Evolutionary conservation across 2,113 vertebrate genomes (phyloP), one percentile per base, ranked within the genome.

Genomic region (Stomatorhinus ivindoensis): DNA sequence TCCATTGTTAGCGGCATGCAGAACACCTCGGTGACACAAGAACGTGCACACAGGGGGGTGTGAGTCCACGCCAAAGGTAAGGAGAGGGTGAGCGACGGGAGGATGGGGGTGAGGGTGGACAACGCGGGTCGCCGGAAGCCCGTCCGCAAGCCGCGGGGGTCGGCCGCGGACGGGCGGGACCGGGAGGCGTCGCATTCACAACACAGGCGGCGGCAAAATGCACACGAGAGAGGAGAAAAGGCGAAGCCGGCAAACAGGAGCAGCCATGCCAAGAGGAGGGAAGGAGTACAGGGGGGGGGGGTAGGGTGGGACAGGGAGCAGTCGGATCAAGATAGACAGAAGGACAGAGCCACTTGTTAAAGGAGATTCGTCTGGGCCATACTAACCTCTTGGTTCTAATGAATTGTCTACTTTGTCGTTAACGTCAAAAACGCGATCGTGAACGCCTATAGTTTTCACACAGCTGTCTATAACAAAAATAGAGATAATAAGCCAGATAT

Each of bases 401-500:
- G 98, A 98, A 99, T 98, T 99, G 97, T 99, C 98, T 99, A 99
- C 97, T 98, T 98, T 99, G 97, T 99, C 98, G 97, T 98, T 98
- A 98, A 99, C 97, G 95, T 99, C 98, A 97, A 99, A 99, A 97
- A 99, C 98, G 94, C 97, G 98, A 96, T 99, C 98, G 97, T 99
- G 98, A 97, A 98, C 98, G 95, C 98, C 98, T 99, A 99, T 97
- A 97, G 98, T 99, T 99, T 98, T 99, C 98, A 98, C 97, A 97
- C 98, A 99, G 98, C 96, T 98, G 97, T 98, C 98, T 99, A 99
- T 96, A 99, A 99, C 95, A 96, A 97, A 98, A 97, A 97, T 97
- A 98, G 96, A 97, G 96, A 98, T 97, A 95, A 97, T 95, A 92
- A 97, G 97, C 97, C 98, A 98, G 97, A 98, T 97, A 97, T 94